Evolutionary conservation across 2,113 vertebrate genomes (phyloP).

Genomic region (Potamarius usumacintae): DNA sequence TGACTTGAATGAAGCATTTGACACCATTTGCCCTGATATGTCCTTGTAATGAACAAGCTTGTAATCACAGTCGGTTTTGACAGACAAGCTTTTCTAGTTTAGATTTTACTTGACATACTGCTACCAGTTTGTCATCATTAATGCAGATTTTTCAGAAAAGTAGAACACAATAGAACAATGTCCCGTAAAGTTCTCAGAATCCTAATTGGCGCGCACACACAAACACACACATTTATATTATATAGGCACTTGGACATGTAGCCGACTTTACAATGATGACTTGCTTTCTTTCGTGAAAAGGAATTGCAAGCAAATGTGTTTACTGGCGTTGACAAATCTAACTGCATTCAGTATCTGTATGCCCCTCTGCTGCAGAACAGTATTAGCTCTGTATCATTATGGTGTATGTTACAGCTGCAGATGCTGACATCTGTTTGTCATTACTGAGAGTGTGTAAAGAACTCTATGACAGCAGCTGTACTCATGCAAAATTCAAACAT

Average conservation of each 20-base stretch:
- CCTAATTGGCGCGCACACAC: not conserved
- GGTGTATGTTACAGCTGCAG: slow-evolving; percentile 32
- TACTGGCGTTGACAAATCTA: not conserved
- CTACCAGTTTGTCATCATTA: not conserved
- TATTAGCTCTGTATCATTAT: slow-evolving; percentile 49
- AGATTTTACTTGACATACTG: not conserved
- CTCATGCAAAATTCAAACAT: slow-evolving; percentile 63
- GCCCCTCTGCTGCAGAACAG: slow-evolving; percentile 38
- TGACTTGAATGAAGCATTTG: not conserved
- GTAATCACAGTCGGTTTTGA: not conserved
- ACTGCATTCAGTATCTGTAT: not conserved
- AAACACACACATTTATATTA: no score
- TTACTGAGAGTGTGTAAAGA: slow-evolving; percentile 65
- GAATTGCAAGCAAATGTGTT: not conserved
- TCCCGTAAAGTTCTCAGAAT: not conserved
- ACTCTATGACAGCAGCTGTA: slow-evolving; percentile 60
- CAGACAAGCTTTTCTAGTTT: not conserved
- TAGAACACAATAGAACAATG: not conserved
- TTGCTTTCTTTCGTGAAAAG: no score
- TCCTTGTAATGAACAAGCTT: not conserved
- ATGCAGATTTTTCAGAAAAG: not conserved
- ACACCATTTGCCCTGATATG: not conserved
- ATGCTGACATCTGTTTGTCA: slow-evolving; percentile 65
- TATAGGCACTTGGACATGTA: no score
- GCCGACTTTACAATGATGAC: no score